Conservation (phyloP, 2,113 vertebrate species). For the Cairina moschata region DNA sequence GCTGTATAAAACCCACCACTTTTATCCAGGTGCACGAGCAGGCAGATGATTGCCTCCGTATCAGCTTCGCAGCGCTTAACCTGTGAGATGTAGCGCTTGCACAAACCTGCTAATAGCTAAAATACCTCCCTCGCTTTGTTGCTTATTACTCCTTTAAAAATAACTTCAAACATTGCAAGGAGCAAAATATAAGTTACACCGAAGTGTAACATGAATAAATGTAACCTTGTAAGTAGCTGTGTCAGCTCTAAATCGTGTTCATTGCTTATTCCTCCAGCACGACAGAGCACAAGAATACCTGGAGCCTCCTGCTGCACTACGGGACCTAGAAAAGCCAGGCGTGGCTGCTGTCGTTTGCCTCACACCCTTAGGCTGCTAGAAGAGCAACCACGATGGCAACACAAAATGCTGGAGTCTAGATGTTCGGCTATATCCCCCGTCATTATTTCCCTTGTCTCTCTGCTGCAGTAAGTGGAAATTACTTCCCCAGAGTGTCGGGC, state of each 20-base stretch:
- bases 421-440: fast-evolving
- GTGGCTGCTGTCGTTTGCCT: fast-evolving
- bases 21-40: background rate
- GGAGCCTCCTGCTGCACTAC: background rate
- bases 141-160: background rate
- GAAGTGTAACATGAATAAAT: background rate
- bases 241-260: background rate
- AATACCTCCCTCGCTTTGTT: background rate
- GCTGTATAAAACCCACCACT: background rate
- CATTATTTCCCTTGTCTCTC: background rate
- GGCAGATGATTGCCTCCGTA: background rate
- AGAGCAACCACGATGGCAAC: fast-evolving
- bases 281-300: background rate
- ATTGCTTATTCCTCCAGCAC: background rate
- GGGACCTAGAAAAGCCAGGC: background rate
- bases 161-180: background rate
- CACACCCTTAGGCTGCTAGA: fast-evolving
- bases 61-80: background rate
- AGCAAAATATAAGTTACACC: background rate
- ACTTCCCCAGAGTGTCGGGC: background rate
- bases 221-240: background rate
- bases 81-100: background rate
- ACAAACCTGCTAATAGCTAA: background rate
- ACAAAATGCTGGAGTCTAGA: background rate
- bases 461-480: background rate